Evolutionary conservation across 2,797 vertebrate species (phyloP), one percentile per base, ranked within the genome.

Genomic region (Pseudochirops cupreus): DNA sequence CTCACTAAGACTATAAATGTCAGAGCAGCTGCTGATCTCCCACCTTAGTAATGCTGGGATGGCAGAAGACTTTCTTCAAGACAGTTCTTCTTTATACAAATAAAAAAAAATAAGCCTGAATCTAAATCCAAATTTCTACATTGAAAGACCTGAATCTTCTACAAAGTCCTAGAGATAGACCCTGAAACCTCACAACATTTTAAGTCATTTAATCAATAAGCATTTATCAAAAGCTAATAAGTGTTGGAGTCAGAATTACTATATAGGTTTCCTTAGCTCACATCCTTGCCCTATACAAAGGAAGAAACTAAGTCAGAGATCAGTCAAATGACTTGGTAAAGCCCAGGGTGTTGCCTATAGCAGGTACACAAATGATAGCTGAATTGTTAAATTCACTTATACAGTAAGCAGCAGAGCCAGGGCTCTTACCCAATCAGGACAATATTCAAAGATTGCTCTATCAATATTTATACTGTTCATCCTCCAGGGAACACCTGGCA

Each of bases 291-390:
- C 9, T 82, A 24, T 4, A 82, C 39, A 82, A 82, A 82, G 21
- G 93, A 96, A 90, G 91, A 98, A 97, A 97, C 95, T 92, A 96
- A 97, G 96, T 96, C 92, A 97, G 93, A 53, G 92, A 94, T 90
- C 91, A 46, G 57, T 39, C 50, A 95, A 94, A n/a, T 87, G 46
- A 33, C 95, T 94, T 97, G 93, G 94, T 87, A 39, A 24, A 50
- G 16, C 62, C 33, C 62, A 39, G 0, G 16, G 33, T 39, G n/a
- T n/a, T 74, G 62, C 16, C 62, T n/a, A 87, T 24, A 87, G 39
- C 21, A 87, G 39, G 21, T 26, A 11, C 24, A 87, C 9, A 46
- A 87, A 50, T 87, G 39, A 50, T 87, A 50, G 21, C 9, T 26
- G 39, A 87, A 11, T 26, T 87, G 74, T 50, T 46, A 39, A 92